phyloP scores from a whole-genome alignment of 2,888 invertebrate genomes.

The Sarcophaga carnaria region DNA sequence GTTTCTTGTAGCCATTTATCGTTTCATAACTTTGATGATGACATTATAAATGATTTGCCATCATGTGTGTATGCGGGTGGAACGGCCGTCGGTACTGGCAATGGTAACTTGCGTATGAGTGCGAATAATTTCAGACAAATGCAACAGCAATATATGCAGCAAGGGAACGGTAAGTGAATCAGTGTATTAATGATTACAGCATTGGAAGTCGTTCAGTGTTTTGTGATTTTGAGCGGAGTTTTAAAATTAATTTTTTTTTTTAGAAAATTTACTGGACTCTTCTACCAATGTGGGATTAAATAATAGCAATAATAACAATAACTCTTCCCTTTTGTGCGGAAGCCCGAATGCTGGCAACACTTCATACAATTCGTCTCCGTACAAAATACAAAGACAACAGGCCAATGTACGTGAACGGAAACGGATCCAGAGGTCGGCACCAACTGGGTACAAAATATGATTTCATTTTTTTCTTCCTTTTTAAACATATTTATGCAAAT shows the following conservation, averaged over 20 bases:
- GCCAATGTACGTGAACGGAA: conserved; percentile 98
- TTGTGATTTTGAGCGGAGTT: background rate
- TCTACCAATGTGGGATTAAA: conserved; percentile 76
- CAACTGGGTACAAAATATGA: conserved; percentile 87
- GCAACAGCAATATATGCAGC: conserved; percentile 81
- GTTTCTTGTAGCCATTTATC: conserved; percentile 77
- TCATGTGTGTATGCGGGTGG: conserved; percentile 89
- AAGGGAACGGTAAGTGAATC: conserved; percentile 75
- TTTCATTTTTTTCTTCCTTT: conserved; percentile 74
- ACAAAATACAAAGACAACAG: conserved; percentile 92
- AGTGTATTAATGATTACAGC: background rate
- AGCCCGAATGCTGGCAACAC: conserved; percentile 74
- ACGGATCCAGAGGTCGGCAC: conserved; percentile 98
- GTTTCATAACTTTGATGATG: conserved; percentile 82
- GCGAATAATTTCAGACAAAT: conserved; percentile 80
- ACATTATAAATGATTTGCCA: conserved; percentile 87
- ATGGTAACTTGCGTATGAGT: conserved; percentile 75
- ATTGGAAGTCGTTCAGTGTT: background rate
- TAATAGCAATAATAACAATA: conserved; percentile 73
- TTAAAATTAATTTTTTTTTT: conserved; percentile 49
- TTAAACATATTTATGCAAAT: background rate
- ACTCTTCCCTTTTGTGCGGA: conserved; percentile 74
- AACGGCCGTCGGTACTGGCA: conserved; percentile 67
- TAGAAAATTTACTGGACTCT: conserved; percentile 77
- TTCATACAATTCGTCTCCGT: conserved; percentile 80